Evolutionary conservation across 2,888 invertebrate species (phyloP), one percentile per base, ranked within the genome.

Genomic region (Drosophila pseudotakahashii): DNA sequence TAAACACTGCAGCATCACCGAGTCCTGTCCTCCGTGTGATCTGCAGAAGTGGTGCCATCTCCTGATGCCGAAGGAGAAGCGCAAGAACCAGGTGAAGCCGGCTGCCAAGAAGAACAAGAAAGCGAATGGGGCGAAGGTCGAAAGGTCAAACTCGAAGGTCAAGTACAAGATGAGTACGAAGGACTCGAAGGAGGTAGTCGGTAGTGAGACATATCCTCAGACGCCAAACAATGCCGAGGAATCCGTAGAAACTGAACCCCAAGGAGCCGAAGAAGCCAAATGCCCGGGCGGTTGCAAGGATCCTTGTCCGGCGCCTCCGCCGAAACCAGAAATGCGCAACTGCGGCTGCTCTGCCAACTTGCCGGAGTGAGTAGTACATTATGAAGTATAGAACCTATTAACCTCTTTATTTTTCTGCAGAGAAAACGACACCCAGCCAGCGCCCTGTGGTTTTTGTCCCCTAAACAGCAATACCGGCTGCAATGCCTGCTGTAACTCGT

Each of bases 1-100:
- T 47, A 13, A 36, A 7, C 23, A 55, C 48, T 72, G 26, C 67
- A 89, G 82, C 34, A 55, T 78, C 61, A 61, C 68, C 57, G 42
- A 72, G 3, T 64, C 77, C n/a, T 53, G 42, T 26, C 50, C 72
- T n/a, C 61, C 67, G 26, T 23, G 36, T 32, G 52, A 45, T 14
- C 14, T n/a, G 9, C 67, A 73, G 19, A 64, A 13, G 30, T 62
- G 63, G 36, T 72, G 52, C 14, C 11, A 68, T 7, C 16, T 72
- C 44, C 34, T 84, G 7, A 30, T 30, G 39, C 73, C 78, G 3
- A 55, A 68, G 32, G 44, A n/a, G 6, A 81, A 63, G 70, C 2
- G 63, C 30, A 57, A 44, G 26, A 42, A 42, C 10, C 13, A 6
- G 7, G 11, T 3, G 13, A 57, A 13, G 7, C 7, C 44, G 39